Evolutionary conservation across 2,888 invertebrate species (phyloP).

Genomic region (Teinopalpus imperialis): DNA sequence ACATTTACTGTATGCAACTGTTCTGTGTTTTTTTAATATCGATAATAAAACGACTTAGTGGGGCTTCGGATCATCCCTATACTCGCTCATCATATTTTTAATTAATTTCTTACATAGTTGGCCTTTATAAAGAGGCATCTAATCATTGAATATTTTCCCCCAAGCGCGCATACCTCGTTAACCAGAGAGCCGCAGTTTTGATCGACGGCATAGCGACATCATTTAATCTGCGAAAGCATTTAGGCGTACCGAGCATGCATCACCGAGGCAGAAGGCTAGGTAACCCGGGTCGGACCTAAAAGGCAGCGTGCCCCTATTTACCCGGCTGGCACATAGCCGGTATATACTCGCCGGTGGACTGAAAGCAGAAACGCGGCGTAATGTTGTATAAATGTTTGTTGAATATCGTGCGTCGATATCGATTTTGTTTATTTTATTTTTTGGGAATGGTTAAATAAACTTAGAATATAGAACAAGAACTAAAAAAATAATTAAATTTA

Average conservation of each 20-base stretch:
- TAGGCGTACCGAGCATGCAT: conserved; percentile 33
- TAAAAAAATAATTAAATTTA: no score
- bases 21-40: no score
- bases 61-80: not conserved
- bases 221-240: conserved; percentile 39
- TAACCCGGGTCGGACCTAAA: conserved; percentile 56
- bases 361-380: conserved; percentile 51
- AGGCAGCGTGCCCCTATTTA: conserved; percentile 63
- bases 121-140: conserved; percentile 20
- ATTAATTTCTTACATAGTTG: conserved; percentile 22
- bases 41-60: not conserved
- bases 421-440: no score
- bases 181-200: conserved; percentile 16
- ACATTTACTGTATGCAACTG: no score
- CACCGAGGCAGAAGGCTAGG: conserved; percentile 39
- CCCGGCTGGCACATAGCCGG: conserved; percentile 49
- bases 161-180: conserved; percentile 21
- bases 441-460: no score
- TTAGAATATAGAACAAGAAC: no score
- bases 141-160: conserved; percentile 26
- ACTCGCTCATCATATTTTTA: conserved; percentile 14
- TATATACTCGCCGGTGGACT: conserved; percentile 51
- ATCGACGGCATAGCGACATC: conserved; percentile 26
- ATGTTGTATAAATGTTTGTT: conserved; percentile 31
- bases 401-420: conserved; percentile 2